These are phyloP conservation scores for Laspeyria flexula DNA, from an alignment of 2,888 invertebrate genomes.

Conservation along the genomic window DNA sequence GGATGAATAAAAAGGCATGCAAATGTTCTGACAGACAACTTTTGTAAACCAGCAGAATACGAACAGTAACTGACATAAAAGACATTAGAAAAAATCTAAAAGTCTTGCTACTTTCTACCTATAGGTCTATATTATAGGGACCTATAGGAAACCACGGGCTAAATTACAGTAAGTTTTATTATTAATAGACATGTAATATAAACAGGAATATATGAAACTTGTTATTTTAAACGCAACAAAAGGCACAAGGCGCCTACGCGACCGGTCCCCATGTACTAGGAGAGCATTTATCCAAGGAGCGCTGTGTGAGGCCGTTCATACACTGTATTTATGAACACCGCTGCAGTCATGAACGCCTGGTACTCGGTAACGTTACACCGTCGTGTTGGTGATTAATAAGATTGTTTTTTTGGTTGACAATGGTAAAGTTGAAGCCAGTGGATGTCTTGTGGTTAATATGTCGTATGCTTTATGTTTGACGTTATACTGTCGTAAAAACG, in stretches of 20 bases:
- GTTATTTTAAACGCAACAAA: conserved; percentile 50
- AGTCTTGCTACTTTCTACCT: too few species aligned
- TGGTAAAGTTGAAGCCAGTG: conserved; percentile 26
- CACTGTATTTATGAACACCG: conserved; percentile 80
- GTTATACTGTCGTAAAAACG: too few species aligned
- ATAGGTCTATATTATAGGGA: too few species aligned
- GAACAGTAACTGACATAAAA: too few species aligned
- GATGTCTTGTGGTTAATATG: conserved; percentile 12
- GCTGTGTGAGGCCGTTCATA: conserved; percentile 80
- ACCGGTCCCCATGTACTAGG: conserved; percentile 61
- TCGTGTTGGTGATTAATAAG: conserved; percentile 68
- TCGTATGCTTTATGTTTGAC: background rate
- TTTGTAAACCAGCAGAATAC: too few species aligned
- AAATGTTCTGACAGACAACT: too few species aligned
- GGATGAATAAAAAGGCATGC: too few species aligned
- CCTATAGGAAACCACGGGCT: background rate
- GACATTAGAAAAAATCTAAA: too few species aligned
- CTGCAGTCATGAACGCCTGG: conserved; percentile 67
- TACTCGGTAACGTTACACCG: conserved; percentile 73
- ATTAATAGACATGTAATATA: conserved; percentile 45
- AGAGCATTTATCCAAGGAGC: conserved; percentile 73
- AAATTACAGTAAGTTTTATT: conserved; percentile 12
- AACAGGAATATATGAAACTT: conserved; percentile 43
- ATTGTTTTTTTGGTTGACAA: conserved; percentile 46
- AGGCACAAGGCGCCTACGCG: conserved; percentile 68